phyloP scores from a whole-genome alignment of 2,797 vertebrate genomes.

The Pseudocheirus occidentalis region DNA sequence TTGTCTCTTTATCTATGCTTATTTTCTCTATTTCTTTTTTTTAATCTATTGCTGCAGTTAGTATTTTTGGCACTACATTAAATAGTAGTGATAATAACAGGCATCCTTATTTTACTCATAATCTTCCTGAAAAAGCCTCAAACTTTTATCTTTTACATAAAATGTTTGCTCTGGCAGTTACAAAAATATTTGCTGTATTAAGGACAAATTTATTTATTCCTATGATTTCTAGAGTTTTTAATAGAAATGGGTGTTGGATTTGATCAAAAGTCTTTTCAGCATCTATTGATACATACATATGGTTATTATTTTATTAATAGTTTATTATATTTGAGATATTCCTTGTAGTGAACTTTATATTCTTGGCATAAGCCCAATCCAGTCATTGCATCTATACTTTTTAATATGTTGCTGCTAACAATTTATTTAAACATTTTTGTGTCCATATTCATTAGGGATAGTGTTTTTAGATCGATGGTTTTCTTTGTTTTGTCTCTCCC shows the following conservation, averaged over 20 bases:
- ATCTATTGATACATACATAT: neutral
- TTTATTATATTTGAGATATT: conserved; percentile 6
- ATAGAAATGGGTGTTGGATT: neutral
- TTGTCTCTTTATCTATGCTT: neutral
- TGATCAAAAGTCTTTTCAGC: neutral
- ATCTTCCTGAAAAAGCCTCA: neutral
- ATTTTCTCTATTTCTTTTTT: conserved; percentile 6
- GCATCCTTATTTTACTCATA: conserved; percentile 7
- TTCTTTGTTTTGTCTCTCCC: neutral
- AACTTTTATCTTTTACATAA: neutral
- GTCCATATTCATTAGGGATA: neutral
- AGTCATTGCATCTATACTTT: neutral
- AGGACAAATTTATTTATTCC: conserved; percentile 9
- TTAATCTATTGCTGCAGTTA: neutral
- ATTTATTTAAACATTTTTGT: neutral
- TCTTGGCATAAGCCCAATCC: neutral
- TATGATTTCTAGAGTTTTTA: neutral
- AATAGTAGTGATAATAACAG: neutral
- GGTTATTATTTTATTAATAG: neutral
- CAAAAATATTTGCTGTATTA: conserved; percentile 8
- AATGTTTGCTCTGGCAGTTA: conserved; percentile 11
- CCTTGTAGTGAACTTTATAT: neutral
- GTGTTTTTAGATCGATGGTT: neutral
- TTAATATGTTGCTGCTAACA: neutral
- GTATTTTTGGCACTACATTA: conserved; percentile 10